Percentiles rank a stretch among this genome's conserved stretches.
These are phyloP conservation scores for Lasioglossum leucozonium DNA, from an alignment of 2,888 invertebrate genomes.

Conservation along the genomic window DNA sequence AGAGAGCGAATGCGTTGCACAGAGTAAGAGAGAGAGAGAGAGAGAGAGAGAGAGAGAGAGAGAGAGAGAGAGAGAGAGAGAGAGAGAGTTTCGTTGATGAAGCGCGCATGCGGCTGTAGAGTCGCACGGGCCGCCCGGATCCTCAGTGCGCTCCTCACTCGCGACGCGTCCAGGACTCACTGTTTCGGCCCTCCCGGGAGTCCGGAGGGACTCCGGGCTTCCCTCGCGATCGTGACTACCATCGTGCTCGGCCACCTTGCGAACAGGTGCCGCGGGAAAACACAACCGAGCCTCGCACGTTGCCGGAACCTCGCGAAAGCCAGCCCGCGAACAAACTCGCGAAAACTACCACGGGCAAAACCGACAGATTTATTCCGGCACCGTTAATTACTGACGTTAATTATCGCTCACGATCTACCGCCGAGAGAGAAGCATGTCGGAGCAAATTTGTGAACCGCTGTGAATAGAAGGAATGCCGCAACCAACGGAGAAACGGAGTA, in stretches of 20 bases:
- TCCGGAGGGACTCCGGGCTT: constrained; percentile 53
- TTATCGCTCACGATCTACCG: background rate
- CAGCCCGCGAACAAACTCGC: background rate
- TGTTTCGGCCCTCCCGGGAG: constrained; percentile 57
- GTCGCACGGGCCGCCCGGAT: constrained; percentile 78
- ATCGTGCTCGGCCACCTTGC: constrained; percentile 23
- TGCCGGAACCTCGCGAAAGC: background rate
- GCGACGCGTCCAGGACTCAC: constrained; percentile 74
- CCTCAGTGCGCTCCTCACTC: constrained; percentile 81
- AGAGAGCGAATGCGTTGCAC: background rate
- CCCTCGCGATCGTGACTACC: constrained; percentile 46
- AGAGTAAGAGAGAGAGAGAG: background rate
- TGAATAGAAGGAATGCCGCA: background rate
- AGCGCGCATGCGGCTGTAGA: constrained; percentile 75
- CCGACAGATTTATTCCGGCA: background rate
- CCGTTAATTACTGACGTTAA: background rate
- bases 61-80: background rate
- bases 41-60: background rate
- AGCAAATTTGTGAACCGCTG: background rate
- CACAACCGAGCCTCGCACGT: constrained; percentile 16
- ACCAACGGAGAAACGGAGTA: background rate
- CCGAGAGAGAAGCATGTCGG: background rate
- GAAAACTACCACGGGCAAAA: background rate
- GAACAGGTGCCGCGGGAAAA: constrained; percentile 21
- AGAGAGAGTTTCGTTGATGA: background rate